Evolutionary conservation across 2,888 invertebrate genomes (phyloP).

Genomic region (Pandemis heparana): DNA sequence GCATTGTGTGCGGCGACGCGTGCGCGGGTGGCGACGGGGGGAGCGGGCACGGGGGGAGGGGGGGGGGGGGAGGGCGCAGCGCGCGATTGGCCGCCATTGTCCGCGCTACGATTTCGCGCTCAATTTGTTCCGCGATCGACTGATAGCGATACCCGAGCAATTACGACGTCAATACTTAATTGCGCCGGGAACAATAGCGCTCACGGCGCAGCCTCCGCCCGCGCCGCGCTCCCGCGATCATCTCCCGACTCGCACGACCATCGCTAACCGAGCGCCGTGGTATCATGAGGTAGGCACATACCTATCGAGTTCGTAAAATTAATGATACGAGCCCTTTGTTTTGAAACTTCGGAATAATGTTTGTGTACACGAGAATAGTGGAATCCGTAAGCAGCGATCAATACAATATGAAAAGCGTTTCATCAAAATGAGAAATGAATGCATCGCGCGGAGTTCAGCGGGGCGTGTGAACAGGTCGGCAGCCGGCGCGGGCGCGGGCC

Average conservation of each 20-base stretch:
- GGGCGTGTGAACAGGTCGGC: slow-evolving; percentile 47
- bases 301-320: slow-evolving; percentile 27
- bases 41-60: slow-evolving; percentile 44
- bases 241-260: background rate
- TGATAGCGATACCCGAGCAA: slow-evolving; percentile 57
- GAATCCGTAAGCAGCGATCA: slow-evolving; percentile 40
- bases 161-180: slow-evolving; percentile 64
- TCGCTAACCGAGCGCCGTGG: background rate
- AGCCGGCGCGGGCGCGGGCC: background rate
- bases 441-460: slow-evolving; percentile 39
- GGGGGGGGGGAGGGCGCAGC: slow-evolving; percentile 38
- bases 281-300: background rate
- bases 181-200: slow-evolving; percentile 49
- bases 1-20: slow-evolving; percentile 70
- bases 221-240: background rate
- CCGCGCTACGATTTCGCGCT: slow-evolving; percentile 62
- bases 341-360: slow-evolving; percentile 36
- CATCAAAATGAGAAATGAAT: slow-evolving; percentile 44
- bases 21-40: slow-evolving; percentile 50
- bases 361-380: slow-evolving; percentile 37
- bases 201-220: background rate
- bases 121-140: slow-evolving; percentile 72
- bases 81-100: slow-evolving; percentile 57
- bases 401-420: slow-evolving; percentile 43
- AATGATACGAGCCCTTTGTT: slow-evolving; percentile 38